Conservation (phyloP, 2,113 vertebrate genomes). For the Aptenodytes patagonicus region DNA sequence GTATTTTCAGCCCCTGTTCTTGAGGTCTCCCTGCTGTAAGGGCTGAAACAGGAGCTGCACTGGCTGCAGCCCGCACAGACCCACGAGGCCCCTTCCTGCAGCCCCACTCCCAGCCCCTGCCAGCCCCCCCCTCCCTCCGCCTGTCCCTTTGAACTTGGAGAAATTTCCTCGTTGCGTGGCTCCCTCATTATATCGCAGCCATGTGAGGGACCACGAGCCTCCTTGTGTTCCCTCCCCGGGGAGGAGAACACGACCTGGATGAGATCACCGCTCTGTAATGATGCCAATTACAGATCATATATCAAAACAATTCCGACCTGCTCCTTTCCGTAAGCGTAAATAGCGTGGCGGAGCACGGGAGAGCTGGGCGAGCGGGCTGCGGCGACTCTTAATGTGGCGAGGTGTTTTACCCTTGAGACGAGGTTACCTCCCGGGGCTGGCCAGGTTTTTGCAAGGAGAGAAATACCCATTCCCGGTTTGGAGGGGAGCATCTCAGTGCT, state of each 20-base stretch:
- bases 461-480: not conserved
- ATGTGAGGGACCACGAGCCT: not conserved
- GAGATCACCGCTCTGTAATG: slow-evolving; percentile 73
- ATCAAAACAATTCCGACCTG: slow-evolving; percentile 66
- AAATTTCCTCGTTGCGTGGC: not conserved
- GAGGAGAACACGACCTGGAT: slow-evolving; percentile 59
- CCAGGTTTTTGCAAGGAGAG: not conserved
- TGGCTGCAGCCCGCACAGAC: not conserved
- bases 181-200: slow-evolving; percentile 58
- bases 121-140: not conserved
- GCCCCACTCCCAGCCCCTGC: not conserved
- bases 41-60: not conserved
- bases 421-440: not conserved
- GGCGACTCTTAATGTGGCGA: not conserved
- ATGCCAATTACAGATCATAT: slow-evolving; percentile 72
- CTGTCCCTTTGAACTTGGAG: slow-evolving; percentile 58
- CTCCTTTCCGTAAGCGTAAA: slow-evolving; percentile 21
- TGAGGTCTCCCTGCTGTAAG: not conserved
- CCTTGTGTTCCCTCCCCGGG: slow-evolving; percentile 29
- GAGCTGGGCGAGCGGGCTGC: not conserved
- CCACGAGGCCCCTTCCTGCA: not conserved
- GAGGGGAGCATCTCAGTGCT: not conserved
- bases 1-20: not conserved
- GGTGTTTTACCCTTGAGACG: slow-evolving; percentile 3
- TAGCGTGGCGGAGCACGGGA: not conserved